These are phyloP conservation scores for Nesoenas mayeri DNA, from an alignment of 2,113 vertebrate genomes.

Conservation along the genomic window DNA sequence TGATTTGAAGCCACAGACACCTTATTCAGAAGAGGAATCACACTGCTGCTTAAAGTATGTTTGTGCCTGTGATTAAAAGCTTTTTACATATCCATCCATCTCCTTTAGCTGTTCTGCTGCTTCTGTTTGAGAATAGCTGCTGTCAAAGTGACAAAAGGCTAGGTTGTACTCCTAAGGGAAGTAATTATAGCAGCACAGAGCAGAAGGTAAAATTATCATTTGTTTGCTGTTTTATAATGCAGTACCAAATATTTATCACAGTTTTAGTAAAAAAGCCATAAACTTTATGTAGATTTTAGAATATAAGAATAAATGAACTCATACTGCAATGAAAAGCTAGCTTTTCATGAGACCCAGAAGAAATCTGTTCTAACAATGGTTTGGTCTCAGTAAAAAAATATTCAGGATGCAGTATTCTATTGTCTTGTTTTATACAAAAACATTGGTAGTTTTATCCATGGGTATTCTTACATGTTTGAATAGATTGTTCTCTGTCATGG, in stretches of 20 bases:
- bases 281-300: slow-evolving; percentile 57
- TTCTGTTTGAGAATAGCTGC: slow-evolving; percentile 61
- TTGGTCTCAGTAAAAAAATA: background rate
- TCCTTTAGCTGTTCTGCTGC: slow-evolving; percentile 49
- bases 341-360: slow-evolving; percentile 24
- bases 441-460: background rate
- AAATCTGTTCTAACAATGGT: slow-evolving; percentile 3
- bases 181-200: slow-evolving; percentile 66
- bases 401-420: background rate
- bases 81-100: slow-evolving; percentile 27
- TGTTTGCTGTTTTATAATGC: slow-evolving; percentile 60
- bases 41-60: background rate
- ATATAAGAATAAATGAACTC: slow-evolving; percentile 4
- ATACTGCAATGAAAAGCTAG: background rate
- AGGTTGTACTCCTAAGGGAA: slow-evolving; percentile 66
- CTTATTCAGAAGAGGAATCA: background rate
- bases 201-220: slow-evolving; percentile 70
- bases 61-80: slow-evolving; percentile 49
- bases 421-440: background rate
- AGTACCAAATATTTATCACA: slow-evolving; percentile 65
- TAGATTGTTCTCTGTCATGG: background rate
- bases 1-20: background rate
- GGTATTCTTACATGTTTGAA: background rate
- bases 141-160: slow-evolving; percentile 70
- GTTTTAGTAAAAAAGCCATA: slow-evolving; percentile 58